phyloP scores from a whole-genome alignment of 2,113 vertebrate genomes.

The Catharus minimus region DNA sequence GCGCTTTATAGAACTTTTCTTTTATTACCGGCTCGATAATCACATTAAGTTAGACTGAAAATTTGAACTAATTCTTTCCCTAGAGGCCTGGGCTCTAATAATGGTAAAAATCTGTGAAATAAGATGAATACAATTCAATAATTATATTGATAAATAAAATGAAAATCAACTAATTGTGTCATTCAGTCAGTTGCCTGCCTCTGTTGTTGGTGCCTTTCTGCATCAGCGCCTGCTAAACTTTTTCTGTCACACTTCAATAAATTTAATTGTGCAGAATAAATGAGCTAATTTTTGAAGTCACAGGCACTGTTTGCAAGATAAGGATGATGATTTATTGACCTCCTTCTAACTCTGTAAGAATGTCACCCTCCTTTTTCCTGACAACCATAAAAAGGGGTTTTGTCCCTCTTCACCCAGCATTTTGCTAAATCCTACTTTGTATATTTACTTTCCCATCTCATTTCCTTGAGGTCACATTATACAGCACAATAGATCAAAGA shows the following conservation, averaged over 20 bases:
- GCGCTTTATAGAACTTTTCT: constrained; percentile 70
- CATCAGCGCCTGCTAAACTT: constrained; percentile 89
- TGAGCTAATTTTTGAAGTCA: constrained; percentile 99
- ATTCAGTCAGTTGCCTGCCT: constrained; percentile 83
- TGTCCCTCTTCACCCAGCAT: background rate
- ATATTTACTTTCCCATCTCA: constrained; percentile 26
- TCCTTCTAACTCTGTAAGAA: constrained; percentile 73
- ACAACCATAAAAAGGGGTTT: constrained; percentile 52
- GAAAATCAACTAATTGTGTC: constrained; percentile 90
- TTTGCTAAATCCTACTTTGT: background rate
- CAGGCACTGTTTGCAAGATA: constrained; percentile 93
- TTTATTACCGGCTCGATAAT: constrained; percentile 74
- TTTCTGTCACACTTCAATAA: constrained; percentile 99
- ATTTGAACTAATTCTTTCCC: constrained; percentile 77
- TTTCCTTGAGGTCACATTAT: constrained; percentile 34
- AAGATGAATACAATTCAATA: constrained; percentile 87
- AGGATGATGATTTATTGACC: constrained; percentile 94
- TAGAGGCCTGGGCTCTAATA: constrained; percentile 64
- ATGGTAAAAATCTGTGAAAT: constrained; percentile 84
- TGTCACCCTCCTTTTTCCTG: constrained; percentile 75
- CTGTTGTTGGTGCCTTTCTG: constrained; percentile 84
- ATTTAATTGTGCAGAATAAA: constrained; percentile 99
- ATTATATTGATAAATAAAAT: constrained; percentile 95
- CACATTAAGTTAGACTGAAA: constrained; percentile 75
- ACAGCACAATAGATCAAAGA: constrained; percentile 12